Conservation (phyloP, 1,140 invertebrate species). For the Drosophila hydei region DNA sequence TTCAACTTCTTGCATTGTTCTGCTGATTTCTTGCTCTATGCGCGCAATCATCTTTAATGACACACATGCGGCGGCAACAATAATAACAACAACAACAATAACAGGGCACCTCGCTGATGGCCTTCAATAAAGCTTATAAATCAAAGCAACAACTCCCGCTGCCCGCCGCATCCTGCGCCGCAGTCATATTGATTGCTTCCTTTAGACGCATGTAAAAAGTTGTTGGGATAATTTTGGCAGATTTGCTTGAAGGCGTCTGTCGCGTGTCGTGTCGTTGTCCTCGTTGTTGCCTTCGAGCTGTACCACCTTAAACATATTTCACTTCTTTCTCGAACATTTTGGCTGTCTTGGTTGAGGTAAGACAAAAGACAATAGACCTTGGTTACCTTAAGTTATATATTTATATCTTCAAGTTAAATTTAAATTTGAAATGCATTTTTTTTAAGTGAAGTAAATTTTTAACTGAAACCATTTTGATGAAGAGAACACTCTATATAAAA, state of each 20-base stretch:
- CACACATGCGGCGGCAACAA: conserved; percentile 5
- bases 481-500: background rate
- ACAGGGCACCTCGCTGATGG: conserved; percentile 25
- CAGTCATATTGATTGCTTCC: conserved; percentile 49
- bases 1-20: background rate
- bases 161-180: background rate
- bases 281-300: background rate
- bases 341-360: no score
- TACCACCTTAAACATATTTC: conserved; percentile 13
- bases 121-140: conserved; percentile 56
- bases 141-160: conserved; percentile 30
- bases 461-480: no score
- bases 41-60: conserved; percentile 54
- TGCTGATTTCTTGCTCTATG: background rate
- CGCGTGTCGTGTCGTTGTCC: background rate
- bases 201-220: conserved; percentile 36
- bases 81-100: background rate
- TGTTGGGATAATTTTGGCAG: conserved; percentile 36
- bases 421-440: no score
- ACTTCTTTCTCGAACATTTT: background rate
- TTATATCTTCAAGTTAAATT: no score
- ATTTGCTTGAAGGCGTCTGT: conserved; percentile 44
- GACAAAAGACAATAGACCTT: no score
- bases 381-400: no score
- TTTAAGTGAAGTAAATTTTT: no score